Evolutionary conservation across 2,797 vertebrate species (phyloP).

Genomic region (Pempheris klunzingeri): DNA sequence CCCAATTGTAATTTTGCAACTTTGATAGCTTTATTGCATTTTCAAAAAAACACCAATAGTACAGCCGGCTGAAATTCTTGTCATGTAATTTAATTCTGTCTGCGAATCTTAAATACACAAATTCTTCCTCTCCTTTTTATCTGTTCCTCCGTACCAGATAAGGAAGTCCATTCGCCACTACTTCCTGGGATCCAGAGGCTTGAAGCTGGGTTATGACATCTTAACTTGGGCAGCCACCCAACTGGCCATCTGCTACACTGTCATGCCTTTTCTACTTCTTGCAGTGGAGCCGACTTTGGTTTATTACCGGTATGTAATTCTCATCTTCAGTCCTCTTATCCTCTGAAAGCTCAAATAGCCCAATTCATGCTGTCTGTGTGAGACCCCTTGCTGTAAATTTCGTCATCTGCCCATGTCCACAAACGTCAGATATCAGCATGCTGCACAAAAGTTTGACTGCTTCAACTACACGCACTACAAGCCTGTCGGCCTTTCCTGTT

Average conservation of each 20-base stretch:
- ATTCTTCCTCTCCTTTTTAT: background rate
- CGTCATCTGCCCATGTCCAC: background rate
- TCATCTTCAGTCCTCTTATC: background rate
- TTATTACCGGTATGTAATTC: conserved; percentile 90
- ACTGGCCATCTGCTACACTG: conserved; percentile 92
- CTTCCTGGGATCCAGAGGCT: conserved; percentile 85
- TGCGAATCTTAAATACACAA: background rate
- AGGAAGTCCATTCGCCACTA: conserved; percentile 88
- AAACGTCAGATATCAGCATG: too few species aligned
- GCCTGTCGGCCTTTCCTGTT: too few species aligned
- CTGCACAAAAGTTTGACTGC: too few species aligned
- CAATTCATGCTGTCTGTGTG: background rate
- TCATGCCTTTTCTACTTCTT: conserved; percentile 93
- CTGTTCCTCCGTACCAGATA: conserved; percentile 80
- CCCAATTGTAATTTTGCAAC: background rate
- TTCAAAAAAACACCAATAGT: background rate
- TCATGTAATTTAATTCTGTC: background rate
- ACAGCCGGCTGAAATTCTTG: background rate
- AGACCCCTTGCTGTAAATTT: background rate
- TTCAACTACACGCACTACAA: too few species aligned
- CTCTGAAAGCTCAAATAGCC: background rate
- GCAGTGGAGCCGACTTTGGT: conserved; percentile 88
- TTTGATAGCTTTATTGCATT: background rate
- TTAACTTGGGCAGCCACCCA: conserved; percentile 93
- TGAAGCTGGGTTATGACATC: conserved; percentile 89